phyloP scores from a whole-genome alignment of 1,140 invertebrate species.

The Heliconius congener region DNA sequence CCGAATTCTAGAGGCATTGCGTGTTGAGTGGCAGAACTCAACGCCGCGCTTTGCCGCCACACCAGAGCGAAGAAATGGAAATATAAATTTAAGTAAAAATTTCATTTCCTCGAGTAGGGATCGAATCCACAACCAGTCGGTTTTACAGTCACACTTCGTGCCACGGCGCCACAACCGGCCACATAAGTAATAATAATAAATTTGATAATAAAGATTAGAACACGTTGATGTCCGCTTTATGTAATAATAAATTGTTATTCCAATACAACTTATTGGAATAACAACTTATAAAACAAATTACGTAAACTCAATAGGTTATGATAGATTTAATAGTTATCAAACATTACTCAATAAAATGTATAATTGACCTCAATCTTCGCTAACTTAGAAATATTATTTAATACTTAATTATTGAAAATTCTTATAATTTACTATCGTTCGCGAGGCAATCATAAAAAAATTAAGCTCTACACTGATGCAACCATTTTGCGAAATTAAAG shows the following conservation, averaged over 20 bases:
- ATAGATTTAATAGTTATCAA: background rate
- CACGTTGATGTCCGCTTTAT: background rate
- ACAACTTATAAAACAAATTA: constrained; percentile 5
- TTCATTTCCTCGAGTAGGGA: too few species aligned
- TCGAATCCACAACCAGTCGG: too few species aligned
- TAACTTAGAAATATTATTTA: background rate
- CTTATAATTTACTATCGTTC: background rate
- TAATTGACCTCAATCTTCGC: background rate
- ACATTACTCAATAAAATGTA: background rate
- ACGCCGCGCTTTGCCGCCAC: too few species aligned
- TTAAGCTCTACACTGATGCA: background rate
- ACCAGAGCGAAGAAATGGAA: too few species aligned
- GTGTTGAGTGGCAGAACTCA: too few species aligned
- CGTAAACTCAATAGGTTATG: background rate
- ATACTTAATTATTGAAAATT: constrained; percentile 5
- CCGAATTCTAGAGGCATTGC: too few species aligned
- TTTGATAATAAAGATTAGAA: too few species aligned
- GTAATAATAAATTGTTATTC: background rate
- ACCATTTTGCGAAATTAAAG: background rate
- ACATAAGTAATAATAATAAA: too few species aligned
- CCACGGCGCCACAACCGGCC: too few species aligned
- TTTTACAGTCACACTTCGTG: too few species aligned
- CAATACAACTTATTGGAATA: background rate
- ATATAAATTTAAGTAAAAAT: too few species aligned
- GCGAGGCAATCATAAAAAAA: background rate